A percentile compares a stretch with the other conserved stretches of the same genome.
phyloP scores from a whole-genome alignment of 2,888 invertebrate species.

The Crioceris asparagi region DNA sequence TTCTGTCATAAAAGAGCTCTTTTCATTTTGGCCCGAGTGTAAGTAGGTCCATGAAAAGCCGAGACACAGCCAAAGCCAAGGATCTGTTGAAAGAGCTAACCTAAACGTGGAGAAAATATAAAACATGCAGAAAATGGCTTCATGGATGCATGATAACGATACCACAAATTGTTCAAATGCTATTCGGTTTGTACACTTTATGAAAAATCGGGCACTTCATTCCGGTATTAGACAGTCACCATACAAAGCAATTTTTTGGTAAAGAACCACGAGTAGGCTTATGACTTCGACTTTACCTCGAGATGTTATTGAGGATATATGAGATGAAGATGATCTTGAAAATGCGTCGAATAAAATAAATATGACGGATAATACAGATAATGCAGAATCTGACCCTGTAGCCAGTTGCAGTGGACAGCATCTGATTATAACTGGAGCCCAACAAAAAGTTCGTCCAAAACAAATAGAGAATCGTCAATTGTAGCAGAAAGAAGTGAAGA shows the following conservation, averaged over 20 bases:
- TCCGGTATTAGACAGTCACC: constrained; percentile 28
- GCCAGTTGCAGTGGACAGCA: no score
- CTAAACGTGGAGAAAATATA: no score
- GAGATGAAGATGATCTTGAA: constrained; percentile 13
- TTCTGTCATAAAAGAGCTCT: constrained; percentile 20
- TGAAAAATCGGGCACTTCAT: no score
- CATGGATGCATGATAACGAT: no score
- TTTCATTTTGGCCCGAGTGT: constrained; percentile 19
- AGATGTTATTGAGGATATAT: constrained; percentile 12
- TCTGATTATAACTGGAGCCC: neutral
- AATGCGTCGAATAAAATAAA: constrained; percentile 5
- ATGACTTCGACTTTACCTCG: constrained; percentile 13
- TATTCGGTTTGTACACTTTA: constrained; percentile 33
- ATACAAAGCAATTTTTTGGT: constrained; percentile 24
- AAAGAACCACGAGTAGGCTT: constrained; percentile 14
- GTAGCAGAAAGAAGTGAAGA: constrained; percentile 4
- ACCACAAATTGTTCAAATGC: constrained; percentile 36
- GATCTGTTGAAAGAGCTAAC: no score
- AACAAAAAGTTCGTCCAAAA: neutral
- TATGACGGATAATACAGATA: neutral
- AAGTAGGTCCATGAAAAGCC: constrained; percentile 30
- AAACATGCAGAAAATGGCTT: constrained; percentile 28
- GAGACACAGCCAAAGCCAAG: no score
- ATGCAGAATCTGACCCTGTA: neutral
- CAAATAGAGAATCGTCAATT: neutral